Evolutionary conservation across 1,140 invertebrate species (phyloP).

Genomic region (Drosophila baimaii): DNA sequence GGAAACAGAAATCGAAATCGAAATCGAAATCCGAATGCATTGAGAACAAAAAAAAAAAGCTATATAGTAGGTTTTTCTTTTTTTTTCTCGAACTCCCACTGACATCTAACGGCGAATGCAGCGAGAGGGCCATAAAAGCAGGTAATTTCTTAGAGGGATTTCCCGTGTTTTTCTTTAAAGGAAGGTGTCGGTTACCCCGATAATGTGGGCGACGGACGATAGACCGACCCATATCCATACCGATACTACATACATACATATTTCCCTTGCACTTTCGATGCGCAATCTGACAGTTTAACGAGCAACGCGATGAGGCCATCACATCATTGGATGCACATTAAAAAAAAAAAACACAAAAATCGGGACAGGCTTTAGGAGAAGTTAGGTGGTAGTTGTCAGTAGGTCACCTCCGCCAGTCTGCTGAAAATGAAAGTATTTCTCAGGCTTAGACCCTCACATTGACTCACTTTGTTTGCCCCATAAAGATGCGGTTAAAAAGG

Average conservation of each 20-base stretch:
- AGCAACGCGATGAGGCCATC: constrained; percentile 61
- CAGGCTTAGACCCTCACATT: constrained; percentile 1
- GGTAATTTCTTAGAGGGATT: constrained; percentile 36
- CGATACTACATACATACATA: constrained; percentile 19
- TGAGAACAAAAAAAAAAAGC: constrained; percentile 45
- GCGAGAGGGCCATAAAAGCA: constrained; percentile 15
- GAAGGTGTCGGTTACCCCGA: constrained; percentile 33
- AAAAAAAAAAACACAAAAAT: too few species aligned
- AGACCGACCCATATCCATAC: constrained; percentile 11
- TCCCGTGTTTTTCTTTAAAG: constrained; percentile 10
- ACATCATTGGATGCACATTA: constrained; percentile 50
- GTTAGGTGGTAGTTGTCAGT: constrained; percentile 20
- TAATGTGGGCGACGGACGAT: constrained; percentile 22
- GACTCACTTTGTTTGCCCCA: constrained; percentile 25
- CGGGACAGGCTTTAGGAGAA: not conserved
- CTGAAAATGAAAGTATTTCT: constrained; percentile 38
- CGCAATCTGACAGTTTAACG: constrained; percentile 51
- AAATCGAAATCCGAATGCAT: constrained; percentile 54
- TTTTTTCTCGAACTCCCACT: constrained; percentile 34
- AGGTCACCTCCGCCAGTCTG: constrained; percentile 23
- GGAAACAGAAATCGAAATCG: constrained; percentile 25
- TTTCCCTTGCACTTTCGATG: constrained; percentile 65
- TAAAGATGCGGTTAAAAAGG: constrained; percentile 15
- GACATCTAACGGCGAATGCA: constrained; percentile 29
- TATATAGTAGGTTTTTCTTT: not conserved